A percentile compares a stretch with the other conserved stretches of the same genome.
Conservation (phyloP, 1,140 invertebrate genomes). For the Babylonia areolata region DNA sequence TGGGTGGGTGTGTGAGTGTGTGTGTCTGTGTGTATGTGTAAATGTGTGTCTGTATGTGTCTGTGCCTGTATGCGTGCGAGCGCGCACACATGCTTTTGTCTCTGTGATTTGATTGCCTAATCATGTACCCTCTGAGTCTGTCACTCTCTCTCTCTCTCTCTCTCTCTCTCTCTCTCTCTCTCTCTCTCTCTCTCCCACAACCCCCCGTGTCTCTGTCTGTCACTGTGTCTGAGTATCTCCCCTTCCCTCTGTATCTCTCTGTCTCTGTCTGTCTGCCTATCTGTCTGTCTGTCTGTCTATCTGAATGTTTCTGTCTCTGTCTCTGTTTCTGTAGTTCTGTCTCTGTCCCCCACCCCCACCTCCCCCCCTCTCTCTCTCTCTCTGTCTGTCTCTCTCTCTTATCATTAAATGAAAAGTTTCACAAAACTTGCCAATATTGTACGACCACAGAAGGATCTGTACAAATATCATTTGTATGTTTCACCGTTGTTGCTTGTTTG, state of each 20-base stretch:
- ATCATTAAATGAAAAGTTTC: too few relatives aligned
- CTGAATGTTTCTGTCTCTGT: too few relatives aligned
- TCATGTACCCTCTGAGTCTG: too few relatives aligned
- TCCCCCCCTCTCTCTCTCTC: too few relatives aligned
- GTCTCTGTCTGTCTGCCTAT: not conserved
- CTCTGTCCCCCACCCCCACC: too few relatives aligned
- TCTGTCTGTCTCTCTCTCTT: too few relatives aligned
- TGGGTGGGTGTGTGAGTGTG: not conserved
- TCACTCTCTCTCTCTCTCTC: not conserved
- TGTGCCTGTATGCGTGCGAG: not conserved
- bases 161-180: constrained; percentile 16
- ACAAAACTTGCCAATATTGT: too few relatives aligned
- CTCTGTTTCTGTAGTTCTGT: too few relatives aligned
- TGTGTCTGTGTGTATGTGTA: not conserved
- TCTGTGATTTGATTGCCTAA: too few relatives aligned
- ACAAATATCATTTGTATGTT: too few relatives aligned
- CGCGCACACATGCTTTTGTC: not conserved
- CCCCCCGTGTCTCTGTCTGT: not conserved
- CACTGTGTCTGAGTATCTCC: not conserved
- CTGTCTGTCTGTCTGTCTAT: not conserved
- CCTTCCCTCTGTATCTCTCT: not conserved
- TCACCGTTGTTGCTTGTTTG: too few relatives aligned
- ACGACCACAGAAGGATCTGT: too few relatives aligned
- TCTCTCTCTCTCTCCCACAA: not conserved
- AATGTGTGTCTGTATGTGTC: not conserved